These are phyloP conservation scores for Plemyria rubiginata DNA, from an alignment of 2,888 invertebrate species.

Conservation along the genomic window DNA sequence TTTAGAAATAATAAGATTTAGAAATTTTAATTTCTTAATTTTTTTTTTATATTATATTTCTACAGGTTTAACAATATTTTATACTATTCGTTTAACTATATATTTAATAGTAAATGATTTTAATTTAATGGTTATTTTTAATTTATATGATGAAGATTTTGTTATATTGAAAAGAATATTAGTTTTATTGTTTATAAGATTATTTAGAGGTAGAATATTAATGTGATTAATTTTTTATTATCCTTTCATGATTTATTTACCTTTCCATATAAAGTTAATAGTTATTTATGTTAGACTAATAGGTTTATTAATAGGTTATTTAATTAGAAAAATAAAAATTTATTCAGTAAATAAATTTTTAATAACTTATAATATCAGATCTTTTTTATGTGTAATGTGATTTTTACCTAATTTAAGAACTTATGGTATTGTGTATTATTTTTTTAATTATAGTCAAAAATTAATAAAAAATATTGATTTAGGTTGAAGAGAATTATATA, in stretches of 20 bases:
- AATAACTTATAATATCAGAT: conserved; percentile 60
- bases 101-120: conserved; percentile 80
- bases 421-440: conserved; percentile 73
- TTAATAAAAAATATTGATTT: conserved; percentile 76
- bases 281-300: conserved; percentile 78
- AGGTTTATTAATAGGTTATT: conserved; percentile 69
- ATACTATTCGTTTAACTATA: conserved; percentile 83
- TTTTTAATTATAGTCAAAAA: conserved; percentile 70
- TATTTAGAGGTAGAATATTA: conserved; percentile 82
- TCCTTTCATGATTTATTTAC: conserved; percentile 82
- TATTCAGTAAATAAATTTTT: conserved; percentile 72
- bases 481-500: conserved; percentile 78
- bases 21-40: conserved; percentile 80
- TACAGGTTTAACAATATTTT: conserved; percentile 84
- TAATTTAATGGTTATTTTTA: conserved; percentile 77
- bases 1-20: conserved; percentile 83
- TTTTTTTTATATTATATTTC: conserved; percentile 84
- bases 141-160: conserved; percentile 79
- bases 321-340: conserved; percentile 72
- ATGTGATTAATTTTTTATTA: conserved; percentile 83
- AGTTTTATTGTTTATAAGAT: conserved; percentile 78
- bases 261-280: conserved; percentile 79
- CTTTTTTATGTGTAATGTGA: conserved; percentile 76
- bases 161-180: conserved; percentile 78
- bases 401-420: conserved; percentile 81